Base-by-base conservation (phyloP, 2,113 vertebrate species). In the Oceanites oceanicus region DNA sequence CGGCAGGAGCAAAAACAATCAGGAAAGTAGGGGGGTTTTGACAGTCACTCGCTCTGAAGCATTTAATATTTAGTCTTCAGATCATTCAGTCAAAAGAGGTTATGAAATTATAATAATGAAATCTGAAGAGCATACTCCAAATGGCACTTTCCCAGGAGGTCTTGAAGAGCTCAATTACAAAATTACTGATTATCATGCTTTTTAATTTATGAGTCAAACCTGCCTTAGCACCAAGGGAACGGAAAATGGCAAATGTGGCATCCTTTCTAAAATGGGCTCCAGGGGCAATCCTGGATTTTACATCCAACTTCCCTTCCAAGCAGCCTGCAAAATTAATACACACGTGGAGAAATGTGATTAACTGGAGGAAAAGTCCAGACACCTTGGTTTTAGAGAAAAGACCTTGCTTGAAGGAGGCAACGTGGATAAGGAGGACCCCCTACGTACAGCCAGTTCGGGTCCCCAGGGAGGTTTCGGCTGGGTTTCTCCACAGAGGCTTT, bases 401-500 rank as follows among this genome's bases (percentile, higher is more conserved):
- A 8, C 15, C 78, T 53, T 30, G 45, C 11, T 68, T 27, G 26
- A 83, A 86, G 49, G 11, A 76, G 38, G 58, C 40, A 42, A 26
- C 0, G 7, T 4, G 22, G 26, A 10, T 11, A 21, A 77, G 21
- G 49, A 72, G 9, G 5, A 68, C 2, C 4, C 8, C 8, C 29
- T 20, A 3, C 0, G 0, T 4, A 20, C 26, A 30, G 23, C 6
- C 18, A 7, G 2, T 12, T 21, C 63, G 44, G 29, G 36, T n/a
- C 6, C 38, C 29, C 15, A 23, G 63, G 53, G n/a, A 50, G 26
- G 10, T 59, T 63, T 42, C 38, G 5, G 22, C 9, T 32, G 52
- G 10, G 29, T 86, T 79, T 19, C 19, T 44, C 42, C 27, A 6
- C 34, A 71, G 49, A 85, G 36, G 22, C 29, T 75, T 36, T 50